Percentiles rank a stretch among this genome's conserved stretches.
Evolutionary conservation across 2,113 vertebrate genomes (phyloP).

Genomic region (Microtus oregoni): DNA sequence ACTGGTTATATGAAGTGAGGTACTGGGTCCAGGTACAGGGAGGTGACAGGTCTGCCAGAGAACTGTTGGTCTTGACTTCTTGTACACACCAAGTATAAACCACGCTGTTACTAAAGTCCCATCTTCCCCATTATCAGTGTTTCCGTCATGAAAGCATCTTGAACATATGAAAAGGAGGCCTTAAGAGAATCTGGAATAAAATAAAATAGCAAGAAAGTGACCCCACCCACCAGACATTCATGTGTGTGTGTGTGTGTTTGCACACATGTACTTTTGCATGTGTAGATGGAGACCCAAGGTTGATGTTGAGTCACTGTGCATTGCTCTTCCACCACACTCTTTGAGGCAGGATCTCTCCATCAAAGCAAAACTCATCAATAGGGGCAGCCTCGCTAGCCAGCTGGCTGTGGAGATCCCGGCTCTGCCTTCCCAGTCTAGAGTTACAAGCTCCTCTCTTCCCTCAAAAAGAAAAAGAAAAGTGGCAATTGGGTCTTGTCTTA

Average conservation of each 20-base stretch:
- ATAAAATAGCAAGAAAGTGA: neutral
- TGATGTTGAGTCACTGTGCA: neutral
- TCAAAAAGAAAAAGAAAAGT: neutral
- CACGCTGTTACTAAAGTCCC: neutral
- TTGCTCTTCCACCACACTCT: neutral
- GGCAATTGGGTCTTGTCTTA: neutral
- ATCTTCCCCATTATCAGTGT: rapidly evolving
- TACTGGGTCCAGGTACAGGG: neutral
- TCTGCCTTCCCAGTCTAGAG: neutral
- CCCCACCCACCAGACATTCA: neutral
- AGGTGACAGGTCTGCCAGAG: neutral
- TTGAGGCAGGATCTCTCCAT: neutral
- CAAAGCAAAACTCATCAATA: neutral
- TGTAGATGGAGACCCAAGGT: neutral
- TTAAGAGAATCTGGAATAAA: neutral
- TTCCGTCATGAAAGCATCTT: rapidly evolving
- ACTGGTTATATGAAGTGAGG: neutral
- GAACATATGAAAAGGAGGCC: neutral
- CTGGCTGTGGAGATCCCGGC: neutral
- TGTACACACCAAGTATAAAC: neutral
- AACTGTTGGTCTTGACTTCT: neutral
- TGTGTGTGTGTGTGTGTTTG: neutral
- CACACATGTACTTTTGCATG: neutral
- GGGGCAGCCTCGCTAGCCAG: neutral
- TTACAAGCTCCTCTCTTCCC: neutral